A percentile compares a stretch with the other conserved stretches of the same genome.
Conservation (phyloP, 2,888 invertebrate species). For the Drosophila lutescens region DNA sequence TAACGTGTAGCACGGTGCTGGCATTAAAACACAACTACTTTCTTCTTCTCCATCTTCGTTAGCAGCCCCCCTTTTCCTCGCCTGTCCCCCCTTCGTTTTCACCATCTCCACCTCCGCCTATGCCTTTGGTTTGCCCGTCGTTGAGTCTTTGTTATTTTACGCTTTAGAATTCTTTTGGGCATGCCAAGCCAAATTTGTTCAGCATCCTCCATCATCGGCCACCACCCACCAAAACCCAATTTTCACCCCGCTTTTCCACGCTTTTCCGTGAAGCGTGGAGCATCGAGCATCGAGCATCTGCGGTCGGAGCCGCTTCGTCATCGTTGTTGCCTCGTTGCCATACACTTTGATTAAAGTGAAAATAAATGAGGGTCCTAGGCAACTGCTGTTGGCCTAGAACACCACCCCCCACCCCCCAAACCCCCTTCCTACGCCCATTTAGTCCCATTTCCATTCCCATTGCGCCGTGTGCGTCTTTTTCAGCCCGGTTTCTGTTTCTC, state of each 20-base stretch:
- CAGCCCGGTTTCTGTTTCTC: constrained; percentile 28
- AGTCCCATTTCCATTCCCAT: background rate
- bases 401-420: background rate
- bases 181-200: constrained; percentile 70
- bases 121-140: constrained; percentile 19
- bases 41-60: constrained; percentile 5
- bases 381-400: constrained; percentile 62
- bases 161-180: constrained; percentile 77
- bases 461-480: constrained; percentile 52
- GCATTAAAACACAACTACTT: constrained; percentile 68
- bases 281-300: constrained; percentile 29
- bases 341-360: constrained; percentile 78
- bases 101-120: constrained; percentile 1
- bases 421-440: background rate
- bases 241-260: background rate
- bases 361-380: constrained; percentile 78
- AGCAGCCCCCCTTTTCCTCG: background rate
- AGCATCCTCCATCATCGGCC: constrained; percentile 47
- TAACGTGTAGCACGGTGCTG: constrained; percentile 60
- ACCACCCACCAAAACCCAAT: background rate
- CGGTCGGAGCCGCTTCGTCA: constrained; percentile 30
- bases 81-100: background rate
- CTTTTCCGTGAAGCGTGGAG: background rate
- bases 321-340: constrained; percentile 50
- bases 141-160: constrained; percentile 72